Evolutionary conservation across 2,797 vertebrate species (phyloP).

Genomic region (Saxicola maurus): DNA sequence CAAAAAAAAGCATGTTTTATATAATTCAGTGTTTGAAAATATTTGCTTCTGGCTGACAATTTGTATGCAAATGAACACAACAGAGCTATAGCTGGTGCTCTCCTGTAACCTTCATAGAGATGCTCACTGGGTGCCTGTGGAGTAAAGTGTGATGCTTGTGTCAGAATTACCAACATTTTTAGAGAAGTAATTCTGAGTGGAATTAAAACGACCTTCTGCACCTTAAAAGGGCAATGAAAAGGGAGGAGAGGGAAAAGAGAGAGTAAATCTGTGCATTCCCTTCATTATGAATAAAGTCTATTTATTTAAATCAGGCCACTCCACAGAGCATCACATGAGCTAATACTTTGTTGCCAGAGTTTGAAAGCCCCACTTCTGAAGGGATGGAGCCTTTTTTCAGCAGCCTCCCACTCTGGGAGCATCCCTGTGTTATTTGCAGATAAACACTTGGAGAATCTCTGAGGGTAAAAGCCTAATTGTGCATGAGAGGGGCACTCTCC

Average conservation of each 20-base stretch:
- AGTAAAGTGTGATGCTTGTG: slow-evolving; percentile 14
- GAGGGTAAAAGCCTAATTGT: rapidly evolving
- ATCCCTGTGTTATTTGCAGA: not conserved
- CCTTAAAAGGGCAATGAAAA: slow-evolving; percentile 7
- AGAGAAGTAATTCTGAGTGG: not conserved
- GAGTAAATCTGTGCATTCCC: not conserved
- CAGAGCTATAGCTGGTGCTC: not conserved
- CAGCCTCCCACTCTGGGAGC: not conserved
- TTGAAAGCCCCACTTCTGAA: not conserved
- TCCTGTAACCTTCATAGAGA: slow-evolving; percentile 4
- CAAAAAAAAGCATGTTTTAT: not conserved
- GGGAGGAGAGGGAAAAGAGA: not conserved
- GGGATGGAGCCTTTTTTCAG: not conserved
- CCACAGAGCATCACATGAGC: not conserved
- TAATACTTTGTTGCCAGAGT: not conserved
- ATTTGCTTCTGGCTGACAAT: slow-evolving; percentile 46
- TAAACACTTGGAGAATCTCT: not conserved
- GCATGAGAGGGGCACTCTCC: not conserved
- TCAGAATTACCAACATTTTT: slow-evolving; percentile 44
- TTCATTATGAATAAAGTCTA: not conserved
- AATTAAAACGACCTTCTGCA: slow-evolving; percentile 44
- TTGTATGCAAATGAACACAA: slow-evolving; percentile 45
- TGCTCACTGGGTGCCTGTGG: slow-evolving; percentile 12
- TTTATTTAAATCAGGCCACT: slow-evolving; percentile 6
- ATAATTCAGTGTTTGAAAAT: slow-evolving; percentile 15